These are phyloP conservation scores for Boloria selene DNA, from an alignment of 2,888 invertebrate species.

Conservation along the genomic window DNA sequence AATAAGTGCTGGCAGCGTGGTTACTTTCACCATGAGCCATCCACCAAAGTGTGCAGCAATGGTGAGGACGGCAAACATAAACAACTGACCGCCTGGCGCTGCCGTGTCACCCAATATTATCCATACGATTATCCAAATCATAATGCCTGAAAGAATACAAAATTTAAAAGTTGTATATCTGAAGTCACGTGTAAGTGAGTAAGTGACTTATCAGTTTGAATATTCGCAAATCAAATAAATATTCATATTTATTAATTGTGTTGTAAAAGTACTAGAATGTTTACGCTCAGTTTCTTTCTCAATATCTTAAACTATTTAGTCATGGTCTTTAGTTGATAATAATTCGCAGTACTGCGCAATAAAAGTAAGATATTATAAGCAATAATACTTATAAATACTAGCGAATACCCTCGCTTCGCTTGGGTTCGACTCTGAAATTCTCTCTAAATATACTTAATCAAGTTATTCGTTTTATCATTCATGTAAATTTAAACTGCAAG, in stretches of 20 bases:
- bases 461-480: not conserved
- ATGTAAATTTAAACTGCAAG: not conserved
- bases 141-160: slow-evolving; percentile 70
- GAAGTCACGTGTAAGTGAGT: not conserved
- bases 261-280: not conserved
- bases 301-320: slow-evolving; percentile 22
- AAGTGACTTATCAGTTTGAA: not conserved
- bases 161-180: not conserved
- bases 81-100: slow-evolving; percentile 92
- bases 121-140: slow-evolving; percentile 90
- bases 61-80: slow-evolving; percentile 88
- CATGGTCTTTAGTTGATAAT: slow-evolving; percentile 28
- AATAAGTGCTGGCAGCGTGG: slow-evolving; percentile 91
- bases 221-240: not conserved
- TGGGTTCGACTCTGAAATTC: too few species aligned
- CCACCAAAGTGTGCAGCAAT: slow-evolving; percentile 92
- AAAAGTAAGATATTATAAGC: not conserved
- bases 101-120: slow-evolving; percentile 89
- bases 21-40: slow-evolving; percentile 88
- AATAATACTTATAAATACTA: too few species aligned
- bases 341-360: slow-evolving; percentile 13
- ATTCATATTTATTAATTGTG: too few species aligned
- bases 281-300: slow-evolving; percentile 5
- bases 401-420: too few species aligned
- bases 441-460: not conserved